These are phyloP conservation scores for Microcebus griseorufus DNA, from an alignment of 2,113 vertebrate genomes.

Conservation along the genomic window DNA sequence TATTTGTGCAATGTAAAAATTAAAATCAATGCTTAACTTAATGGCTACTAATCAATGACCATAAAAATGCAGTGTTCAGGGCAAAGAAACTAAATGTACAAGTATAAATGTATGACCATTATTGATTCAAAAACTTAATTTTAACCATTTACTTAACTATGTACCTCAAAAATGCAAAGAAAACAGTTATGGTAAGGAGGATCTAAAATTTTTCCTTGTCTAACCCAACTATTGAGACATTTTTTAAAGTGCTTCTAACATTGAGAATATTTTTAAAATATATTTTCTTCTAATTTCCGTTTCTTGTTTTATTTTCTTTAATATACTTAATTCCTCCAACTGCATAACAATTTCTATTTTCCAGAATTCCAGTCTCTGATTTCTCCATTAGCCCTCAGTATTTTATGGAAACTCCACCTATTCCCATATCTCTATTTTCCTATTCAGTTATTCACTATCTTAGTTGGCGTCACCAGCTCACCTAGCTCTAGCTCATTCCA, in stretches of 20 bases:
- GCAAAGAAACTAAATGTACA: neutral
- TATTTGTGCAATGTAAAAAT: neutral
- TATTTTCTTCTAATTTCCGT: neutral
- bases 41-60: neutral
- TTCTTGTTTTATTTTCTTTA: neutral
- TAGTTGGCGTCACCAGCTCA: rapidly evolving
- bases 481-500: neutral
- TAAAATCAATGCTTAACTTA: neutral
- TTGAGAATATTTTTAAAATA: neutral
- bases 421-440: neutral
- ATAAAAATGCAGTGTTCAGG: neutral
- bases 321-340: neutral
- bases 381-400: neutral
- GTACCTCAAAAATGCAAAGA: neutral
- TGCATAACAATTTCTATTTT: neutral
- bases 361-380: neutral
- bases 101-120: neutral
- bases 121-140: neutral
- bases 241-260: neutral
- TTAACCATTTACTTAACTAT: neutral
- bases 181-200: neutral
- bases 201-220: neutral
- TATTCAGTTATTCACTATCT: neutral
- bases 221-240: neutral
- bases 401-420: neutral